Evolutionary conservation across 1,140 invertebrate species (phyloP).

Genomic region (Bemisia tabaci): DNA sequence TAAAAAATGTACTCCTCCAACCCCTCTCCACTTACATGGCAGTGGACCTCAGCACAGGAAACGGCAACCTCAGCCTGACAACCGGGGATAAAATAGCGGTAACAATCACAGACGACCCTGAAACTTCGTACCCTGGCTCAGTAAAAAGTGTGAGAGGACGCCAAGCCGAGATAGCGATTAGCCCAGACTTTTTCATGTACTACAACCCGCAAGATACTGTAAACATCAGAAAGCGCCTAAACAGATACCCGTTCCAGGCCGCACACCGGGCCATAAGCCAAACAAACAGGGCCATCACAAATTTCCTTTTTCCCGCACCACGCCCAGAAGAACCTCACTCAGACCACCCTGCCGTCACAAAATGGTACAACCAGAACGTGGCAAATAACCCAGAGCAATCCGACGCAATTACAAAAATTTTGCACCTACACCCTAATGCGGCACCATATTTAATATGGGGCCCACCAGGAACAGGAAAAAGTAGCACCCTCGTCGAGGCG

Average conservation of each 20-base stretch:
- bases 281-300: neutral
- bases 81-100: neutral
- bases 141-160: neutral
- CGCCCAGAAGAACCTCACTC: neutral
- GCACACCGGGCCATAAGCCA: neutral
- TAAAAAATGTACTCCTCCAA: too few relatives aligned
- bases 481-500: neutral
- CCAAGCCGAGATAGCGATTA: neutral
- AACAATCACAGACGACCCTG: neutral
- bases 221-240: neutral
- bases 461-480: neutral
- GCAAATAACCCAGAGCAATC: neutral
- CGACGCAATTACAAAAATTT: neutral
- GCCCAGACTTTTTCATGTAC: neutral
- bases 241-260: neutral
- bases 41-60: too few relatives aligned
- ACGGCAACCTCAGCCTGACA: too few relatives aligned
- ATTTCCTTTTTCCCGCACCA: neutral
- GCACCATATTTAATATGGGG: constrained; percentile 44
- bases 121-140: neutral
- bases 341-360: too few relatives aligned
- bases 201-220: neutral
- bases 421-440: neutral
- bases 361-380: neutral
- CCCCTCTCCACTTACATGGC: too few relatives aligned